Base-by-base conservation (phyloP, 2,888 invertebrate species). In the Clunio marinus region DNA sequence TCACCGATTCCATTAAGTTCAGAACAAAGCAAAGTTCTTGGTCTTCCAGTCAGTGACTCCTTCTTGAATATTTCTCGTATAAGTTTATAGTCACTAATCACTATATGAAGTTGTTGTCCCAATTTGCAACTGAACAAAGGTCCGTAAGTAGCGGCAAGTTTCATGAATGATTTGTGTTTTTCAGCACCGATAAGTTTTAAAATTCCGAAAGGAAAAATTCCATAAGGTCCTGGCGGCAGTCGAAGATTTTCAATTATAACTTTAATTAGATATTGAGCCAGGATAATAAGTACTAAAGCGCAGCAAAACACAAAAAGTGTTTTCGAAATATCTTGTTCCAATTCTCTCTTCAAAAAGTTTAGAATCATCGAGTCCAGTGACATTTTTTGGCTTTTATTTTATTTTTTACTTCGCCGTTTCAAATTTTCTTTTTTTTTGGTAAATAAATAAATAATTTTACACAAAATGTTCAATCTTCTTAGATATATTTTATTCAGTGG, bases 191-290 rank as follows among this genome's bases (percentile, higher is more conserved):
- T 83, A 78, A 89, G 92, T 2, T 89, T 88, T 71, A 94, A 80
- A 27, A 58, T 68, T 70, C 95, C 94, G 69, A 93, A 82, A 66
- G 93, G 81, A 20, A 94, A 94, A 2, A 91, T 80, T 1, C 93
- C 92, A 88, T 89, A 89, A 2, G 94, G 94, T 2, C 94, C 94
- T 0, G 94, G 94, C 0, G 94, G 94, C 72, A 93, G 80, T 71
- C 41, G 32, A 15, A 10, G 1, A n/a, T 41, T 58, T 17, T 58
- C 58, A 1, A 68, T 13, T 4, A 68, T 15, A 22, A 15, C 15
- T 32, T 68, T 68, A 1, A 58, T 13, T 15, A 68, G 3, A 13
- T 17, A 58, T 28, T 68, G 68, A 8, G 58, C 2, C 22, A 68
- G 24, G 3, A 41, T 24, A 17, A 68, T 13, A 22, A 20, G 7